phyloP scores from a whole-genome alignment of 2,113 vertebrate species.

The Callipepla californica region DNA sequence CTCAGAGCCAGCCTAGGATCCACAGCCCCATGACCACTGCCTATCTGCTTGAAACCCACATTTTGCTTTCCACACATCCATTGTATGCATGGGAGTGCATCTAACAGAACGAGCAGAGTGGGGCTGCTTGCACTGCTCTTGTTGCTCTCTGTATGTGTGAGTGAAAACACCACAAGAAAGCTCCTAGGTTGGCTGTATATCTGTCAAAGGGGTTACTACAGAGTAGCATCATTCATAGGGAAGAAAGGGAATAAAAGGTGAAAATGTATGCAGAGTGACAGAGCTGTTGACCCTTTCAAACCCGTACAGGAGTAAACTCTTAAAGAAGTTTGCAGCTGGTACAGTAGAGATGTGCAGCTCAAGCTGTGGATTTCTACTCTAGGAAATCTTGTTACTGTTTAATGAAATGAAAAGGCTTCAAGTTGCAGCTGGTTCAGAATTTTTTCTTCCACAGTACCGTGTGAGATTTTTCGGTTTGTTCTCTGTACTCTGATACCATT shows the following conservation, averaged over 20 bases:
- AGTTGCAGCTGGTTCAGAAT: background rate
- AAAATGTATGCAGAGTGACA: background rate
- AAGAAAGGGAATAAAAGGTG: background rate
- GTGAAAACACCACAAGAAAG: background rate
- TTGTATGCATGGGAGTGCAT: fast-evolving
- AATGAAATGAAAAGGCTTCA: conserved; percentile 21
- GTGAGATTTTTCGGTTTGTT: background rate
- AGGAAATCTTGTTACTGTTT: conserved; percentile 42
- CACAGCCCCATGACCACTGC: background rate
- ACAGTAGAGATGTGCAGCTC: background rate
- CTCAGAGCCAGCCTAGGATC: background rate
- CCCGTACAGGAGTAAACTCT: background rate
- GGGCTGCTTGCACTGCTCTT: fast-evolving
- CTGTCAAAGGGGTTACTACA: background rate
- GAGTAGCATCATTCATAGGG: background rate
- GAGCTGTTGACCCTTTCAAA: conserved; percentile 4
- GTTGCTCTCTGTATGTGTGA: background rate
- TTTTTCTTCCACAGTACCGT: conserved; percentile 6
- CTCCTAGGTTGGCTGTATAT: background rate
- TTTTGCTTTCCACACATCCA: background rate
- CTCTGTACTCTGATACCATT: background rate
- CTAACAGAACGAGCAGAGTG: background rate
- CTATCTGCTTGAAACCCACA: background rate
- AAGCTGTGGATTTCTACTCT: conserved; percentile 6
- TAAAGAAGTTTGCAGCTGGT: background rate